phyloP scores from a whole-genome alignment of 2,113 vertebrate genomes.

The Oreochromis tanganicae region DNA sequence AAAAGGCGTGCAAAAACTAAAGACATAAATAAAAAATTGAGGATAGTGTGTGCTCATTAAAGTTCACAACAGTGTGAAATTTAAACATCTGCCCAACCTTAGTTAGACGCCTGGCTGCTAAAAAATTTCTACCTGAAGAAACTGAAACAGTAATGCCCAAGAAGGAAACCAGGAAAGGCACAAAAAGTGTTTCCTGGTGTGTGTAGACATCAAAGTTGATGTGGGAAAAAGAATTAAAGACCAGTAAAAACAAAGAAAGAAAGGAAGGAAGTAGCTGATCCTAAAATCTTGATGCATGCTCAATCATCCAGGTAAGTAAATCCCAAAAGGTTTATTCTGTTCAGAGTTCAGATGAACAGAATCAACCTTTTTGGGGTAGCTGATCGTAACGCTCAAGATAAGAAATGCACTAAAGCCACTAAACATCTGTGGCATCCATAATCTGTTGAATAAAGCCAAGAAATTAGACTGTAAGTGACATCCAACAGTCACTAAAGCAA shows the following conservation, averaged over 20 bases:
- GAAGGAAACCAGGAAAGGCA: background rate
- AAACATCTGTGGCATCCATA: background rate
- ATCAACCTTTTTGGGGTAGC: background rate
- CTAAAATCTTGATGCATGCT: background rate
- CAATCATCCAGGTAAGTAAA: background rate
- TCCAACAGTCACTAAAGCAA: background rate
- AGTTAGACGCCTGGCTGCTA: background rate
- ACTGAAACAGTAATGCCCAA: background rate
- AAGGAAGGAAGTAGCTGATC: background rate
- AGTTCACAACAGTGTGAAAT: background rate
- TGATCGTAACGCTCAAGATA: rapidly evolving
- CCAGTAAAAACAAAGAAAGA: background rate
- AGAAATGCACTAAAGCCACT: background rate
- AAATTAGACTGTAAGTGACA: background rate
- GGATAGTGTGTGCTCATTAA: slow-evolving; percentile 1
- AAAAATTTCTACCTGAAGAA: background rate
- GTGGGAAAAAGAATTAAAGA: background rate
- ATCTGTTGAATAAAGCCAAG: background rate
- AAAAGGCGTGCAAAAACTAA: background rate
- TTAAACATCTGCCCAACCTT: background rate
- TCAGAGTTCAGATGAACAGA: background rate
- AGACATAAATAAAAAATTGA: background rate
- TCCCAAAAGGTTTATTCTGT: background rate
- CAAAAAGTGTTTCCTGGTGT: background rate
- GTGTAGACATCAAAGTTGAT: background rate